Evolutionary conservation across 37 sponge, comb jelly and placozoan species (phyloP), one percentile per base, ranked within the genome.

Genomic region (Ianthella basta): DNA sequence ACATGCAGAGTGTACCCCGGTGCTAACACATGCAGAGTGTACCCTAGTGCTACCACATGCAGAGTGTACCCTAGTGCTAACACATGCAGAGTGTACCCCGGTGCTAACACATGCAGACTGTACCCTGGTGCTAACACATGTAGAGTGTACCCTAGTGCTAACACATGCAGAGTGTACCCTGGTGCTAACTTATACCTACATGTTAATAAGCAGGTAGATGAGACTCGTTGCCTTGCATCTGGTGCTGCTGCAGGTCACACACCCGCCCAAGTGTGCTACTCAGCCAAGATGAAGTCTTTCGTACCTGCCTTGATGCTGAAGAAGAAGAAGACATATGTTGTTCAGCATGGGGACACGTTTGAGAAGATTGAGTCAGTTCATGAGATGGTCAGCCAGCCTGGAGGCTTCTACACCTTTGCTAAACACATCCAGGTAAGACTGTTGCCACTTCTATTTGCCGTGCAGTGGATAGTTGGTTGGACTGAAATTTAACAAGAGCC

Each of bases 221-320:
- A 61, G 13, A 25, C 3, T 14, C 10, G 4, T 23, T 34, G 34
- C 8, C 19, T 69, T 30, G 29, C 34, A 30, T 18, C 29, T 61
- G 10, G 10, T 30, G 27, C 34, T 35, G 34, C 6, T 15, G 0
- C 65, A 92, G 92, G 86, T 3, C 75, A 54, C 61, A 82, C 79
- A 0, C 88, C 92, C 1, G 60, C 59, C 24, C 82, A 85, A 6
- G 90, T 93, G 38, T 93, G 93, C 55, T 89, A 89, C 64, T 38
- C 56, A 21, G 23, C 54, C 15, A 83, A 85, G 40, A 53, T 89
- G 10, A 27, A 55, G 27, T 33, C 36, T 23, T 0, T 34, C 23
- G 63, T 87, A 13, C 91, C 91, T 44, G 8, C 50, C 8, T 10
- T 44, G 50, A 44, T 8, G 8, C 8, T 44, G 50, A 44, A 44